These are phyloP conservation scores for Rhinolophus sinicus DNA, from an alignment of 2,113 vertebrate genomes.

Conservation along the genomic window DNA sequence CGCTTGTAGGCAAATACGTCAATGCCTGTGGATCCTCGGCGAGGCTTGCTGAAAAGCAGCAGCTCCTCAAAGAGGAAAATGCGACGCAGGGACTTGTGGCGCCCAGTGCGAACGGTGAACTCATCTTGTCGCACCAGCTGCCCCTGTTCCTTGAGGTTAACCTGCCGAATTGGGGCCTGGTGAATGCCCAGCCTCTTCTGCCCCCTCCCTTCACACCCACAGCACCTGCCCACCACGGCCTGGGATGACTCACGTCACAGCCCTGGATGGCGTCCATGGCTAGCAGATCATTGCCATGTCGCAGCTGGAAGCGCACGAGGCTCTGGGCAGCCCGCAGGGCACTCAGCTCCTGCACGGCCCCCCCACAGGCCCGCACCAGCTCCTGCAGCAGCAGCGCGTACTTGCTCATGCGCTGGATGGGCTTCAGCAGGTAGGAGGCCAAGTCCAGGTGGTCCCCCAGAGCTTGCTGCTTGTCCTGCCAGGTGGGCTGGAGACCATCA, in stretches of 20 bases:
- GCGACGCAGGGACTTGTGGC: conserved; percentile 89
- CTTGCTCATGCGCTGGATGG: conserved; percentile 98
- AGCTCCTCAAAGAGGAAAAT: conserved; percentile 93
- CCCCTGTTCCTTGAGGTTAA: conserved; percentile 93
- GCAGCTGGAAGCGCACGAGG: conserved; percentile 97
- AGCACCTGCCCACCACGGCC: not conserved
- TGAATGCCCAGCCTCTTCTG: not conserved
- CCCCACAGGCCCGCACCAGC: conserved; percentile 93
- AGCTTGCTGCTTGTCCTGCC: conserved; percentile 93
- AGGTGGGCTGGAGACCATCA: conserved; percentile 5
- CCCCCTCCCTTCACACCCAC: not conserved
- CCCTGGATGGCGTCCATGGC: conserved; percentile 98
- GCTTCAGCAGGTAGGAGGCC: conserved; percentile 97
- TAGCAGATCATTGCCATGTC: conserved; percentile 96
- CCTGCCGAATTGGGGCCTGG: conserved; percentile 79
- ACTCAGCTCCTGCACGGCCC: conserved; percentile 89
- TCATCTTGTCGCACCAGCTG: conserved; percentile 92
- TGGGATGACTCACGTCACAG: conserved; percentile 91
- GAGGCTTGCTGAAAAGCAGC: conserved; percentile 93
- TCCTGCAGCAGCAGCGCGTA: conserved; percentile 95
- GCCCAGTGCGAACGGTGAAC: conserved; percentile 89
- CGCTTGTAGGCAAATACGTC: conserved; percentile 91
- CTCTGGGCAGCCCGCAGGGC: conserved; percentile 93
- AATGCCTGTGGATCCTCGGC: conserved; percentile 87
- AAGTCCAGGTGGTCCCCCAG: conserved; percentile 97